Conservation (phyloP, 64 coral and sea anemone species). For the Actinia tenebrosa region DNA sequence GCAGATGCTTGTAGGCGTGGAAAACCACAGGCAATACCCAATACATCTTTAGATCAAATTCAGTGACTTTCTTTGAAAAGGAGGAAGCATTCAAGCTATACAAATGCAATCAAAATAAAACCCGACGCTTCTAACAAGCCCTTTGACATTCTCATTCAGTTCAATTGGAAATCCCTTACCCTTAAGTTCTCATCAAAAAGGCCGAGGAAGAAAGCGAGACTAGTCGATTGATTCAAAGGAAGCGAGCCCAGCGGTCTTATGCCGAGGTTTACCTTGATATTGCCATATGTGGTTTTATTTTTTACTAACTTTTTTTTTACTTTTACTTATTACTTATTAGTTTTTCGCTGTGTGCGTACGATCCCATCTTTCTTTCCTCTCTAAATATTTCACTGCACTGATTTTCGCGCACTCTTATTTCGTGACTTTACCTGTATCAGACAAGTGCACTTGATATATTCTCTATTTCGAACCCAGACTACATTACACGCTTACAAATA, state of each 20-base stretch:
- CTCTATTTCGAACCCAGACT: background rate
- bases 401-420: background rate
- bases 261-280: background rate
- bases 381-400: background rate
- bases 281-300: conserved; percentile 1
- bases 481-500: background rate
- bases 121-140: background rate
- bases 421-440: background rate
- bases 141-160: background rate
- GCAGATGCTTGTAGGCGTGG: too few species aligned
- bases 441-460: background rate
- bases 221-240: background rate
- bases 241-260: background rate
- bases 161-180: background rate
- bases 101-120: background rate
- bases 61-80: background rate
- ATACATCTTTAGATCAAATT: too few species aligned
- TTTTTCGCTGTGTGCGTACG: too few species aligned
- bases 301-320: background rate
- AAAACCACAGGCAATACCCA: too few species aligned
- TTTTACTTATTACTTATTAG: too few species aligned
- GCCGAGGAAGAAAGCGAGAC: background rate
- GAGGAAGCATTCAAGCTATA: background rate
- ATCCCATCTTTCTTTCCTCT: too few species aligned
- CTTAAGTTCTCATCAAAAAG: background rate